Percentiles rank a stretch among this genome's conserved stretches.
These are phyloP conservation scores for Eupsittula cactorum DNA, from an alignment of 2,113 vertebrate genomes.

Conservation along the genomic window DNA sequence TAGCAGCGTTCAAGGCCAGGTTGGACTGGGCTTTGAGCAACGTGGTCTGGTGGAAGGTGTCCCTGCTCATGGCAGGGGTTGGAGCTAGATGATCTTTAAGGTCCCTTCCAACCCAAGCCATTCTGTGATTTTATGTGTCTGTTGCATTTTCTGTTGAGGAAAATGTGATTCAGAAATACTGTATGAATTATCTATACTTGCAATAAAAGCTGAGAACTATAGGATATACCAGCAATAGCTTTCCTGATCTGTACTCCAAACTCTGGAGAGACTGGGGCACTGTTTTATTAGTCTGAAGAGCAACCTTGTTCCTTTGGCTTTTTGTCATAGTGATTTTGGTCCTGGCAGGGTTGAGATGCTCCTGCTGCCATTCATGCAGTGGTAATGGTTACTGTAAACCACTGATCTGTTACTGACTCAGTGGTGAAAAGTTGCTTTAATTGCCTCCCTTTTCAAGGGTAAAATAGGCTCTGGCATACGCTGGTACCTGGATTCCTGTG, in stretches of 20 bases:
- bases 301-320: not conserved
- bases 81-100: not conserved
- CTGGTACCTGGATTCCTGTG: not conserved
- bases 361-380: not conserved
- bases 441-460: not conserved
- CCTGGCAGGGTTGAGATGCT: not conserved
- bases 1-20: not conserved
- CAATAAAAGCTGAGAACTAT: not conserved
- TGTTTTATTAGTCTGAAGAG: not conserved
- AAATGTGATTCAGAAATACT: not conserved
- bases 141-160: not conserved
- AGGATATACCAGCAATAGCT: not conserved
- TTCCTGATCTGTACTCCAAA: not conserved
- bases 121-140: not conserved
- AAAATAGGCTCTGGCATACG: not conserved
- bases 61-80: not conserved
- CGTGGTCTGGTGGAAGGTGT: not conserved
- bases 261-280: not conserved
- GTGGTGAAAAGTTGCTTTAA: not conserved
- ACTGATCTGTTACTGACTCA: not conserved
- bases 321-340: not conserved
- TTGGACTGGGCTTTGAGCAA: not conserved
- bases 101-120: not conserved
- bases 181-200: not conserved
- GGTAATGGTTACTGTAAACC: not conserved